A percentile compares a stretch with the other conserved stretches of the same genome.
phyloP scores from a whole-genome alignment of 1,140 invertebrate species.

The Calephelis nemesis region DNA sequence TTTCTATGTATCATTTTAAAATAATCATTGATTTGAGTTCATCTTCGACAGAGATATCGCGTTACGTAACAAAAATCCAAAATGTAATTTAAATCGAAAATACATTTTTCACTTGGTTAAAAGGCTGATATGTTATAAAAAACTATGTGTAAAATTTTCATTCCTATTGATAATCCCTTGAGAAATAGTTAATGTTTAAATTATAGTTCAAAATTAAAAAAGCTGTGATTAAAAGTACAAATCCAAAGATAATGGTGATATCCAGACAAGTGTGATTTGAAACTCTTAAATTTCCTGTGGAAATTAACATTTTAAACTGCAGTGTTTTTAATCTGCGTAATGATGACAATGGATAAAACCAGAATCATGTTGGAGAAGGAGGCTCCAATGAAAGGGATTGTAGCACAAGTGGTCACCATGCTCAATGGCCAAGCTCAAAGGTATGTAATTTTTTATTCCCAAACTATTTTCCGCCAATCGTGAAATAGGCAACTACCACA shows the following conservation, averaged over 20 bases:
- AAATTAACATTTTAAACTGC: neutral
- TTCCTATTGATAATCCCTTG: too few species aligned
- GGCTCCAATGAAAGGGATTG: slow-evolving; percentile 70
- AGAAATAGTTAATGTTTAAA: too few species aligned
- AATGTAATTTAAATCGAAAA: too few species aligned
- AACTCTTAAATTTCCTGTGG: neutral
- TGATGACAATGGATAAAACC: slow-evolving; percentile 68
- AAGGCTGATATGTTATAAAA: too few species aligned
- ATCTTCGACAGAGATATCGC: too few species aligned
- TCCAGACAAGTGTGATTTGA: neutral
- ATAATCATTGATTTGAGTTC: too few species aligned
- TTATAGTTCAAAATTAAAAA: neutral
- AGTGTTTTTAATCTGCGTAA: slow-evolving; percentile 26
- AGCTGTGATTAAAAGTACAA: neutral
- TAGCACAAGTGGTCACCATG: slow-evolving; percentile 78
- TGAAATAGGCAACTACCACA: neutral
- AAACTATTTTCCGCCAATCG: neutral
- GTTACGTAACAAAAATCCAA: too few species aligned
- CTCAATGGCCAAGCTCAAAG: slow-evolving; percentile 74
- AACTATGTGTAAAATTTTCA: too few species aligned
- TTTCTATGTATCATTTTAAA: too few species aligned
- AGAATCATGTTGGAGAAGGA: slow-evolving; percentile 64
- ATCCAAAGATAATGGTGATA: too few species aligned
- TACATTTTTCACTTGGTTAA: too few species aligned
- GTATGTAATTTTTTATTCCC: slow-evolving; percentile 42